Conservation (phyloP, 1,140 invertebrate genomes). For the Drosophila ananassae region DNA sequence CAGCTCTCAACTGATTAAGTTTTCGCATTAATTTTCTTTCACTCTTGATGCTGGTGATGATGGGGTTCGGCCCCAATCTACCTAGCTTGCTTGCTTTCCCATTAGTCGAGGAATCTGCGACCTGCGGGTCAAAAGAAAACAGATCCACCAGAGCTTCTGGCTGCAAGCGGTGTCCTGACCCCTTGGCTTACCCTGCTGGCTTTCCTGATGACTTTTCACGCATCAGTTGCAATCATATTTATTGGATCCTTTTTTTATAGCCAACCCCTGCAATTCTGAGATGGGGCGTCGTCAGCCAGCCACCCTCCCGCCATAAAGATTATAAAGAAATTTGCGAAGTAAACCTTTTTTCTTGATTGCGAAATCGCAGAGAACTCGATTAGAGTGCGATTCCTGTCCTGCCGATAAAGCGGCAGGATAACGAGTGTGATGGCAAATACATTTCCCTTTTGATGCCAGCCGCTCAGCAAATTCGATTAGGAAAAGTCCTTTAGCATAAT, state of each 20-base stretch:
- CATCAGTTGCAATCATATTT: slow-evolving; percentile 68
- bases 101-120: slow-evolving; percentile 29
- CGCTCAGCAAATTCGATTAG: slow-evolving; percentile 15
- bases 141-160: slow-evolving; percentile 1
- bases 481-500: neutral
- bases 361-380: slow-evolving; percentile 25
- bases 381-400: slow-evolving; percentile 21
- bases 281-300: no score
- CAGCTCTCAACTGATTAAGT: slow-evolving; percentile 68
- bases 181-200: slow-evolving; percentile 22
- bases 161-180: slow-evolving; percentile 44
- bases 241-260: slow-evolving; percentile 34
- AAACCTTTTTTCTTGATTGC: slow-evolving; percentile 48
- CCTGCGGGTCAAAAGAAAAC: slow-evolving; percentile 24
- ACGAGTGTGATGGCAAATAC: slow-evolving; percentile 6
- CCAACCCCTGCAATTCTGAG: slow-evolving; percentile 19
- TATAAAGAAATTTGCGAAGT: slow-evolving; percentile 30
- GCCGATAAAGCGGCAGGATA: neutral
- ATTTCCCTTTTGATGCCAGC: slow-evolving; percentile 3
- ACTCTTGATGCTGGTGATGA: slow-evolving; percentile 18
- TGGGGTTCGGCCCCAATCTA: slow-evolving; percentile 1
- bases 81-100: neutral
- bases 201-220: slow-evolving; percentile 58
- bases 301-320: slow-evolving; percentile 26
- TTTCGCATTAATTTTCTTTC: slow-evolving; percentile 66